Evolutionary conservation across 2,888 invertebrate genomes (phyloP).

Genomic region (Labia minor): DNA sequence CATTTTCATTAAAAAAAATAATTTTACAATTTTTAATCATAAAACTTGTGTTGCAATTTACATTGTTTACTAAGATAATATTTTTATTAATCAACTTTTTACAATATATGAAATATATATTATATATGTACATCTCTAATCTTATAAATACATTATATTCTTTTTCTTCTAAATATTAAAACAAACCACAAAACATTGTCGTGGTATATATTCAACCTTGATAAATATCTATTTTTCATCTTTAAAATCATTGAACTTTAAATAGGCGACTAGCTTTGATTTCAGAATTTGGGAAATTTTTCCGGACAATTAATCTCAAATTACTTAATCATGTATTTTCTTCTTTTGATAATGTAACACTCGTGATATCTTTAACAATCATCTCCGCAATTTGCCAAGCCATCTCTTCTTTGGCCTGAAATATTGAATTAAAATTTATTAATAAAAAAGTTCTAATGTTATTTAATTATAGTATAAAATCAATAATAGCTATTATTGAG

Average conservation of each 20-base stretch:
- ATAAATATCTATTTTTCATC: not conserved
- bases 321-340: slow-evolving; percentile 21
- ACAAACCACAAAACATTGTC: not conserved
- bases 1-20: not conserved
- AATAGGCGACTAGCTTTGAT: not conserved
- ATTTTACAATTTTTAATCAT: not conserved
- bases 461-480: not conserved
- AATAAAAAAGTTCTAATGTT: not conserved
- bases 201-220: not conserved
- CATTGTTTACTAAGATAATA: not conserved
- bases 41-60: not conserved
- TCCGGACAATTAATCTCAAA: not conserved
- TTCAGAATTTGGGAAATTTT: not conserved
- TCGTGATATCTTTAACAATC: slow-evolving; percentile 91
- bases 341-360: slow-evolving; percentile 54
- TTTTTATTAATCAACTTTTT: not conserved
- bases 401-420: slow-evolving; percentile 77
- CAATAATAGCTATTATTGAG: too few relatives aligned
- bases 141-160: not conserved
- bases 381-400: slow-evolving; percentile 96
- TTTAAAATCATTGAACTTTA: not conserved
- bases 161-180: not conserved
- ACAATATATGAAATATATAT: not conserved
- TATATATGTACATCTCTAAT: not conserved
- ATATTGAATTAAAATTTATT: slow-evolving; percentile 16